phyloP scores from a whole-genome alignment of 2,888 invertebrate genomes.

The Synanthedon myopaeformis region DNA sequence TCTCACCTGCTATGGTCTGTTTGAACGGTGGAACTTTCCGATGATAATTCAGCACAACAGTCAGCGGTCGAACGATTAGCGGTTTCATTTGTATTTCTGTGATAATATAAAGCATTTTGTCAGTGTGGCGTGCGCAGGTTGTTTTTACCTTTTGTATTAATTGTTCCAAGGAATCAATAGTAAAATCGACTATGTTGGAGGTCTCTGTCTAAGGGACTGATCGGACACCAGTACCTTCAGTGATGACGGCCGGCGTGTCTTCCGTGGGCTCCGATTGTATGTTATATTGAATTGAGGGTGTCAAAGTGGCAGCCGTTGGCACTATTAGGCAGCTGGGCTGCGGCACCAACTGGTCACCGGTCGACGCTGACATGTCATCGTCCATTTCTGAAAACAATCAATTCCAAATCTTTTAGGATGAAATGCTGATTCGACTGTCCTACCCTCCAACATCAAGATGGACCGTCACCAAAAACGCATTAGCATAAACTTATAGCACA shows the following conservation, averaged over 20 bases:
- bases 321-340: constrained; percentile 5
- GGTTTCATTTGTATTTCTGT: constrained; percentile 41
- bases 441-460: too few species aligned
- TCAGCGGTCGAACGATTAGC: constrained; percentile 45
- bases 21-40: constrained; percentile 55
- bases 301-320: neutral
- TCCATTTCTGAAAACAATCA: constrained; percentile 34
- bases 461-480: neutral
- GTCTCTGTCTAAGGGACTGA: neutral
- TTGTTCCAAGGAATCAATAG: neutral
- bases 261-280: neutral
- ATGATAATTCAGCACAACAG: constrained; percentile 47
- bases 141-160: too few species aligned
- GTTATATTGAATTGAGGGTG: too few species aligned
- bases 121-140: too few species aligned
- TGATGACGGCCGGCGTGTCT: neutral
- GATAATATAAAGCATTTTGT: neutral
- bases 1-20: constrained; percentile 50
- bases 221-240: neutral
- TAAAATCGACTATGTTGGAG: neutral
- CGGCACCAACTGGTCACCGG: constrained; percentile 56
- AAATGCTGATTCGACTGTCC: too few species aligned
- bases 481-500: neutral
- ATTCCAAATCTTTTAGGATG: neutral
- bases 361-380: constrained; percentile 45